These are phyloP conservation scores for Drosophila tropicalis DNA, from an alignment of 1,140 invertebrate species.

Conservation along the genomic window DNA sequence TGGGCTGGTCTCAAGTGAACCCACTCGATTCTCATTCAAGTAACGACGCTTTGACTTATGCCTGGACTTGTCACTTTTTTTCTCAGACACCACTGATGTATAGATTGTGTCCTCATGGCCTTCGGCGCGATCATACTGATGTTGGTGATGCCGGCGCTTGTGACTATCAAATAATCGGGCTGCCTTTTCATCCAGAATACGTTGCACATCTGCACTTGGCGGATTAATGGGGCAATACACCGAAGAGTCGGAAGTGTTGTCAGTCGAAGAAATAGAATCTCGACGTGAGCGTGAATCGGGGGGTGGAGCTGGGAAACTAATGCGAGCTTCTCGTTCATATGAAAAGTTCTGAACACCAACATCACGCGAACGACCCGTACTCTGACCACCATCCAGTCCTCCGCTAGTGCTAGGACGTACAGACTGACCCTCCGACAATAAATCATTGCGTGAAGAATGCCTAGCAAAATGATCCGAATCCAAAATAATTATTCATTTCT, in stretches of 20 bases:
- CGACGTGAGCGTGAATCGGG: conserved; percentile 46
- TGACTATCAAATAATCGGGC: conserved; percentile 69
- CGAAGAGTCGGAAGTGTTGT: conserved; percentile 82
- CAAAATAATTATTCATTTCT: not conserved
- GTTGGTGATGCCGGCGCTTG: conserved; percentile 56
- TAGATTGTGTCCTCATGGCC: conserved; percentile 74
- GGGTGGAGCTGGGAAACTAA: conserved; percentile 67
- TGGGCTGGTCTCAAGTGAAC: conserved; percentile 77
- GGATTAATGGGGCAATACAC: conserved; percentile 82
- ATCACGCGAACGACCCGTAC: conserved; percentile 58
- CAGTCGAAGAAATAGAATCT: conserved; percentile 71
- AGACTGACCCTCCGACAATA: conserved; percentile 70
- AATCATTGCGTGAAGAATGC: conserved; percentile 72
- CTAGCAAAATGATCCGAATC: conserved; percentile 32
- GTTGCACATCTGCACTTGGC: conserved; percentile 74
- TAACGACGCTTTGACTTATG: conserved; percentile 75
- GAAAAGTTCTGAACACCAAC: conserved; percentile 70
- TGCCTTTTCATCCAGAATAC: conserved; percentile 78
- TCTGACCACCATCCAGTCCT: conserved; percentile 46
- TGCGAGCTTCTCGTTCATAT: conserved; percentile 72
- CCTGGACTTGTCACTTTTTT: conserved; percentile 68
- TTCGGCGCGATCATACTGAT: conserved; percentile 72
- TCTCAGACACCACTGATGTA: conserved; percentile 75
- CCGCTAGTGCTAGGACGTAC: conserved; percentile 66
- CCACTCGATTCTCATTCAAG: conserved; percentile 78